Evolutionary conservation across 2,797 vertebrate genomes (phyloP).

Genomic region (Oreochromis mossambicus): DNA sequence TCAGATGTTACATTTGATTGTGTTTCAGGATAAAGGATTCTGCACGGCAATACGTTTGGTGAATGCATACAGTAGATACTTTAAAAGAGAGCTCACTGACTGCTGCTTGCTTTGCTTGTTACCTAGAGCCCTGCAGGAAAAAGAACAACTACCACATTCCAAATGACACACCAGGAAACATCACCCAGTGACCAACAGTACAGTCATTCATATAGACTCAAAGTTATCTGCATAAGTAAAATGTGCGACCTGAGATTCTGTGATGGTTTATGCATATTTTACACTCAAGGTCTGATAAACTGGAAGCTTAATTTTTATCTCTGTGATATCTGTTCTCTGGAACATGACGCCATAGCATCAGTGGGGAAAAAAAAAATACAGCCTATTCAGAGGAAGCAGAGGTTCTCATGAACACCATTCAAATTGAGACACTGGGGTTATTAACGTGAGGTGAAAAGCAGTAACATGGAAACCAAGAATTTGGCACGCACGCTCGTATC

Average conservation of each 20-base stretch:
- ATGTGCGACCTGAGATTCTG: background rate
- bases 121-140: background rate
- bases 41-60: background rate
- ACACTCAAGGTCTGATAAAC: background rate
- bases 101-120: background rate
- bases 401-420: background rate
- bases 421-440: background rate
- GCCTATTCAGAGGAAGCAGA: background rate
- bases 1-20: background rate
- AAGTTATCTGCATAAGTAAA: background rate
- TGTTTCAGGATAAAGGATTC: background rate
- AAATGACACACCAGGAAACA: background rate
- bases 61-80: background rate
- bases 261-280: background rate
- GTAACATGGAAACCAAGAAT: background rate
- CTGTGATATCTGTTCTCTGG: background rate
- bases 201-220: background rate
- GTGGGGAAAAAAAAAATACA: rapidly evolving
- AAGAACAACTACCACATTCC: background rate
- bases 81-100: background rate
- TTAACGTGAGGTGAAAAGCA: background rate
- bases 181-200: background rate
- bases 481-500: rapidly evolving
- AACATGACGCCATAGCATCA: background rate
- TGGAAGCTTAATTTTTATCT: background rate